Evolutionary conservation across 30 jellyfish, hydroid and myxozoan genomes (phyloP).

Genomic region (Pelagia noctiluca): DNA sequence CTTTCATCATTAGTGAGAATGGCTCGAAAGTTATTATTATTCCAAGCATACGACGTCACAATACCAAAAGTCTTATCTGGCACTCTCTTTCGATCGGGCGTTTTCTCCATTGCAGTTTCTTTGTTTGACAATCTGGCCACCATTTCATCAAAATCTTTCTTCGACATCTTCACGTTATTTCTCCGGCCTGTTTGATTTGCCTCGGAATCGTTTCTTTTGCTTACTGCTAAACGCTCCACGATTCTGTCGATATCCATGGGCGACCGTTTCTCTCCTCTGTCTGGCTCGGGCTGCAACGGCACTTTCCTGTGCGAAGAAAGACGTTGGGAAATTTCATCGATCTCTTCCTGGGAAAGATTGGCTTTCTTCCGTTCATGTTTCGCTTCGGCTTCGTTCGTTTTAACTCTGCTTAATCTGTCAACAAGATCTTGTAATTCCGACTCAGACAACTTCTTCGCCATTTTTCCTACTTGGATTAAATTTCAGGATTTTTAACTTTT

Average conservation of each 20-base stretch:
- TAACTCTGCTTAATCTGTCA: slow-evolving; percentile 45
- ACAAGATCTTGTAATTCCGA: slow-evolving; percentile 48
- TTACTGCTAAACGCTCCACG: slow-evolving; percentile 55
- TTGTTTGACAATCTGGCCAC: slow-evolving; percentile 58
- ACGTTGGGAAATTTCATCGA: slow-evolving; percentile 57
- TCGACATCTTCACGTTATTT: slow-evolving; percentile 16
- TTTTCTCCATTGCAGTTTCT: slow-evolving; percentile 55
- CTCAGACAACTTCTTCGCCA: slow-evolving; percentile 37
- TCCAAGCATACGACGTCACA: slow-evolving; percentile 83
- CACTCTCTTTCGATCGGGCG: slow-evolving; percentile 72
- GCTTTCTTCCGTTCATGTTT: background rate
- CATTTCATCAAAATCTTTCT: slow-evolving; percentile 45
- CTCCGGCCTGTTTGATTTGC: background rate
- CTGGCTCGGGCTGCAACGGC: slow-evolving; percentile 37
- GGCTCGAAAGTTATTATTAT: slow-evolving; percentile 59
- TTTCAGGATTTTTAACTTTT: background rate
- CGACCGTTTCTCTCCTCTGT: slow-evolving; percentile 56
- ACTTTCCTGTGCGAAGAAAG: slow-evolving; percentile 45
- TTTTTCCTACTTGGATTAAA: background rate
- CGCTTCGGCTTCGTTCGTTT: background rate
- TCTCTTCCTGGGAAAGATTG: slow-evolving; percentile 31
- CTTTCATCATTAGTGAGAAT: slow-evolving; percentile 56
- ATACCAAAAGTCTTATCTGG: slow-evolving; percentile 58
- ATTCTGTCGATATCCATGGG: slow-evolving; percentile 41
- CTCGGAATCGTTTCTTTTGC: background rate